Evolutionary conservation across 2,888 invertebrate species (phyloP).

Genomic region (Griposia aprilina): DNA sequence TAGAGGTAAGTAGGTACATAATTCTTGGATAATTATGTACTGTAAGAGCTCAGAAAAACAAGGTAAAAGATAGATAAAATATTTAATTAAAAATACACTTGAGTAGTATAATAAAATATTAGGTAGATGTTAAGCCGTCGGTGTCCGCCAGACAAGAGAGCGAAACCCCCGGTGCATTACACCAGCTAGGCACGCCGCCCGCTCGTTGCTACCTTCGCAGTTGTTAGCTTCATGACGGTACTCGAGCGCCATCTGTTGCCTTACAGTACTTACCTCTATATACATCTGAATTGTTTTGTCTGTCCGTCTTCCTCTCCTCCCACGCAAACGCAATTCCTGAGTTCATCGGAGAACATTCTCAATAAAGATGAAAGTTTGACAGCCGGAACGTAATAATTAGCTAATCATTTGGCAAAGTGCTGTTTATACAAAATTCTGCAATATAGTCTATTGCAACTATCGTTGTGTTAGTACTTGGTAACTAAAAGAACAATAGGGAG

Average conservation of each 20-base stretch:
- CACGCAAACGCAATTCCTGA: background rate
- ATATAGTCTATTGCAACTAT: background rate
- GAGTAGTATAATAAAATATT: no score
- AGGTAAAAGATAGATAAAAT: no score
- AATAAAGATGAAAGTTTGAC: background rate
- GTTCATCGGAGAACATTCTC: background rate
- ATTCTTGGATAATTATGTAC: no score
- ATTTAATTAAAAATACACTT: no score
- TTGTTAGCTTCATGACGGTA: no score
- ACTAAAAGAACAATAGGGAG: background rate
- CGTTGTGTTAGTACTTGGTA: background rate
- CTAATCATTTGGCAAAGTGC: background rate
- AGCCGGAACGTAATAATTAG: background rate
- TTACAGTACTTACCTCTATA: background rate
- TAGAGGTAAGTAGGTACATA: background rate
- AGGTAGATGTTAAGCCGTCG: no score
- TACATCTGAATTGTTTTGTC: background rate
- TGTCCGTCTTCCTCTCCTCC: background rate
- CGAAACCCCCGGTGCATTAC: no score
- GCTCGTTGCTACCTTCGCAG: no score
- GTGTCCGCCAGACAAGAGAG: no score
- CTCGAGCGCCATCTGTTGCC: no score
- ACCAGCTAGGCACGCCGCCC: no score
- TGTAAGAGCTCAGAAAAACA: no score
- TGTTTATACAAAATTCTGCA: background rate